A percentile compares a stretch with the other conserved stretches of the same genome.
Evolutionary conservation across 2,797 vertebrate genomes (phyloP).

Genomic region (Staurois parvus): DNA sequence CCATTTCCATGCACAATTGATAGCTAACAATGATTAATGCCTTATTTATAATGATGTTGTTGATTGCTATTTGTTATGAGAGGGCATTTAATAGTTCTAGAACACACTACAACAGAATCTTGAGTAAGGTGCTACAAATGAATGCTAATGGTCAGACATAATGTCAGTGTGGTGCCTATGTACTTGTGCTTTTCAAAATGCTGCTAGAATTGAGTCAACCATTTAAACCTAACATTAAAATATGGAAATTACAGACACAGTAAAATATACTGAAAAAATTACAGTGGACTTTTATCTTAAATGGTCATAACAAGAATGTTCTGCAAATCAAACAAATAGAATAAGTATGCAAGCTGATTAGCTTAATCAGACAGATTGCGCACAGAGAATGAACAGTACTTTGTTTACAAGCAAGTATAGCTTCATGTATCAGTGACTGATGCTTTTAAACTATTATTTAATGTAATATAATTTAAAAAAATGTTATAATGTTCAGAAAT

Average conservation of each 20-base stretch:
- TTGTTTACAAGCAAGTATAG: background rate
- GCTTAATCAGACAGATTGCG: background rate
- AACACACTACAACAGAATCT: too few species aligned
- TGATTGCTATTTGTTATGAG: too few species aligned
- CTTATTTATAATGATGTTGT: too few species aligned
- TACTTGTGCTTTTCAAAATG: too few species aligned
- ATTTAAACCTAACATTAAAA: too few species aligned
- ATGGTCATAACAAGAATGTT: background rate
- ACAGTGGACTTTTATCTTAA: background rate
- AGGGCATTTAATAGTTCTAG: too few species aligned
- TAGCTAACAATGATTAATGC: too few species aligned
- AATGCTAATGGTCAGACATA: too few species aligned
- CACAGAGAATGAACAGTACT: background rate
- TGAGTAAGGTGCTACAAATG: too few species aligned
- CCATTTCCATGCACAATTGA: too few species aligned
- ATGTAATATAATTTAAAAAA: constrained; percentile 36
- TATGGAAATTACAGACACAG: background rate
- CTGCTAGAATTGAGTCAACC: too few species aligned
- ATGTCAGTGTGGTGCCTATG: too few species aligned
- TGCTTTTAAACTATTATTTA: constrained; percentile 25
- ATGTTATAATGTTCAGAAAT: constrained; percentile 27
- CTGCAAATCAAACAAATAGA: background rate
- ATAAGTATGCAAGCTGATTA: background rate
- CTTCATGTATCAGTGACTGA: background rate
- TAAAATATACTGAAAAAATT: background rate